Evolutionary conservation across 1,140 invertebrate genomes (phyloP).

Genomic region (Chrysoperla carnea): DNA sequence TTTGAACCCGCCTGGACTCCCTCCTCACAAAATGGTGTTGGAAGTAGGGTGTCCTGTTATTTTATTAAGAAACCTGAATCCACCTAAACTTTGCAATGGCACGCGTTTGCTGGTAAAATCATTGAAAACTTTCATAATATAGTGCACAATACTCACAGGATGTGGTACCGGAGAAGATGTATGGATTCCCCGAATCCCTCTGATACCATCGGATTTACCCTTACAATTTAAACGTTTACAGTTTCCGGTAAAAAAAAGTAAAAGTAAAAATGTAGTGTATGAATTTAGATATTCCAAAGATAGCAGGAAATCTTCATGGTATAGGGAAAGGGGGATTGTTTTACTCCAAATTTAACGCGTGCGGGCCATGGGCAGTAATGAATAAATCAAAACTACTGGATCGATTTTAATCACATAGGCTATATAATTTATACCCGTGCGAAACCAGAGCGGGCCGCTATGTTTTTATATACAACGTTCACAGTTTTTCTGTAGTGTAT

Average conservation of each 20-base stretch:
- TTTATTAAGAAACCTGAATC: constrained; percentile 22
- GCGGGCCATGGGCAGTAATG: no score
- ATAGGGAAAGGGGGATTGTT: no score
- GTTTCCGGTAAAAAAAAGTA: constrained; percentile 16
- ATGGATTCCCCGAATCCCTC: constrained; percentile 16
- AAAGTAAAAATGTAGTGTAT: no score
- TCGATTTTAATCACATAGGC: no score
- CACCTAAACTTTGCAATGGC: constrained; percentile 24
- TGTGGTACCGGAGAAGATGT: constrained; percentile 13
- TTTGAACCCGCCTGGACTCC: constrained; percentile 13
- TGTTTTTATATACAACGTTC: background rate
- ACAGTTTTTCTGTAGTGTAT: background rate
- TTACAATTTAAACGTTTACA: constrained; percentile 24
- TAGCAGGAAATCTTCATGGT: no score
- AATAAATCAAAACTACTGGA: no score
- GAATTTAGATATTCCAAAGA: no score
- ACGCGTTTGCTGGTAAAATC: constrained; percentile 14
- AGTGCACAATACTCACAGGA: constrained; percentile 10
- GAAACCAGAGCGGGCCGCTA: background rate
- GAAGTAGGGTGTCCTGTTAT: constrained; percentile 18
- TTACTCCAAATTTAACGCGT: no score
- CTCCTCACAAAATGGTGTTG: constrained; percentile 16
- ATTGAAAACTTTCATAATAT: constrained; percentile 12
- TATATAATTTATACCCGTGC: no score
- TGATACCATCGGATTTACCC: constrained; percentile 15